phyloP scores from a whole-genome alignment of 2,113 vertebrate species.

The Numida meleagris region DNA sequence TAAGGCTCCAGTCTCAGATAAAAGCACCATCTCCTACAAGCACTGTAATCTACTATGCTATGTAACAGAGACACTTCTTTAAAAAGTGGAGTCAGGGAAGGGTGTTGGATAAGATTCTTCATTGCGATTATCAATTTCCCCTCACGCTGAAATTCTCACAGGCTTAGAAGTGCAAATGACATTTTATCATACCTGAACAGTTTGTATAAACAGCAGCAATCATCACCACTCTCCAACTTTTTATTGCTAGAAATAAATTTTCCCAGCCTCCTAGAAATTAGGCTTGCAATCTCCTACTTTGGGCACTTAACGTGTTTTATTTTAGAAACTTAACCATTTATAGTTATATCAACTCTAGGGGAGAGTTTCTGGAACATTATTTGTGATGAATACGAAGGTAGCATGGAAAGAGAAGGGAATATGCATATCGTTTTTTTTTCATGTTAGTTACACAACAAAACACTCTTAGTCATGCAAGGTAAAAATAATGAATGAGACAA shows the following conservation, averaged over 20 bases:
- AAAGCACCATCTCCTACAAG: neutral
- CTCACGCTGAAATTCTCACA: neutral
- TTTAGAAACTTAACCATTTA: neutral
- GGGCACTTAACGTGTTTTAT: neutral
- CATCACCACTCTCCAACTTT: neutral
- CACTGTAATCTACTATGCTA: neutral
- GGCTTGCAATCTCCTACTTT: neutral
- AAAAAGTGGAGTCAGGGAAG: neutral
- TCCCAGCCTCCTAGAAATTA: neutral
- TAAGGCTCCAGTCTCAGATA: neutral
- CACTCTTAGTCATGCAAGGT: constrained; percentile 21
- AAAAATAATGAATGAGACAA: constrained; percentile 13
- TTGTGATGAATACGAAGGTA: neutral
- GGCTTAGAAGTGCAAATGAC: neutral
- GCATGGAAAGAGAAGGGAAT: neutral
- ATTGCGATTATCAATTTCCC: neutral
- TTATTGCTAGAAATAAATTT: neutral
- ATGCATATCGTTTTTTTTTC: neutral
- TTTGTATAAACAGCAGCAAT: constrained; percentile 21
- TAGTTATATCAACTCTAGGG: neutral
- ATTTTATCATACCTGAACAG: constrained; percentile 28
- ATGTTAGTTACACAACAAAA: constrained; percentile 49
- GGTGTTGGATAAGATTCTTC: neutral
- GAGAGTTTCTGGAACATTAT: neutral
- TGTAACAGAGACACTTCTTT: neutral